These are phyloP conservation scores for Omphaloscelis lunosa DNA, from an alignment of 2,888 invertebrate species.

Conservation along the genomic window DNA sequence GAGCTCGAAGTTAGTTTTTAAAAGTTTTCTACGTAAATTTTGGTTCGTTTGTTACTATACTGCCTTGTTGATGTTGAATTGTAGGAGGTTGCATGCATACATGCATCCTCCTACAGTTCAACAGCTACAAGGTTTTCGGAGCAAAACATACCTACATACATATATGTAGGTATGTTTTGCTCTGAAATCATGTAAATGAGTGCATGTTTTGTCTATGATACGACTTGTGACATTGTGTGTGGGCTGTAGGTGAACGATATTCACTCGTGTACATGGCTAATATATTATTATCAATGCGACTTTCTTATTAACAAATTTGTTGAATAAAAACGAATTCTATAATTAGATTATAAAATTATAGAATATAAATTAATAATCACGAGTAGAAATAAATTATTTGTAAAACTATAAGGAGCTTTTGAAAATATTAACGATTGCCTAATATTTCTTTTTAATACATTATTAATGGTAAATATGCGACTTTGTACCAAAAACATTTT, in stretches of 20 bases:
- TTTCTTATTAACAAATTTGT: background rate
- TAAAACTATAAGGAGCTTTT: background rate
- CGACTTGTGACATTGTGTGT: background rate
- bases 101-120: too few species aligned
- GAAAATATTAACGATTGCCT: too few species aligned
- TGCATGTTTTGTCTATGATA: background rate
- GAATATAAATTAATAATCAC: too few species aligned
- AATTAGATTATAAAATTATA: too few species aligned
- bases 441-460: background rate
- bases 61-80: conserved; percentile 12
- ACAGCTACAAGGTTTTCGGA: too few species aligned
- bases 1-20: conserved; percentile 45
- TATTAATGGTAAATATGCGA: background rate
- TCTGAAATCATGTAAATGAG: background rate
- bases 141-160: too few species aligned
- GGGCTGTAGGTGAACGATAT: too few species aligned
- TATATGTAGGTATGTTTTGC: background rate
- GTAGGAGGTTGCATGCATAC: background rate
- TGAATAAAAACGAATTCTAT: background rate
- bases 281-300: background rate
- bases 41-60: conserved; percentile 50
- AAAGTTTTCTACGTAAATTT: conserved; percentile 52
- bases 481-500: too few species aligned
- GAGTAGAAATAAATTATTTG: background rate
- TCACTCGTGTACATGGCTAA: background rate